A percentile compares a stretch with the other conserved stretches of the same genome.
Conservation (phyloP, 2,888 invertebrate genomes). For the Phalangium opilio region DNA sequence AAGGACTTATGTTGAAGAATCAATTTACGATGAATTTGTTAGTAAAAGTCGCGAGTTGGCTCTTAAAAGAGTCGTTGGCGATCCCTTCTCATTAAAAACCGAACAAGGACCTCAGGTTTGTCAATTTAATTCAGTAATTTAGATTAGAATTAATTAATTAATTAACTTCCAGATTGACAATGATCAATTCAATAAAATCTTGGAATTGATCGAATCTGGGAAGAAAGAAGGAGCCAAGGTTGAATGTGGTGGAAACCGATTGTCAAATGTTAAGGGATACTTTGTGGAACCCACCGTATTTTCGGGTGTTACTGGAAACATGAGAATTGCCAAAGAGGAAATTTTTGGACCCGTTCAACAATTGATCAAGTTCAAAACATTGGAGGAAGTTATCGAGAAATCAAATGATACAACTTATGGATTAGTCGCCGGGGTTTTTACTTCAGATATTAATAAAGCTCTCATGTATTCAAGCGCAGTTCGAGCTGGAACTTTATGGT, state of each 20-base stretch:
- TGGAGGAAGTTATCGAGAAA: constrained; percentile 57
- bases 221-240: constrained; percentile 31
- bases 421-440: constrained; percentile 65
- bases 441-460: constrained; percentile 60
- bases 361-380: constrained; percentile 32
- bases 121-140: no score
- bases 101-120: constrained; percentile 62
- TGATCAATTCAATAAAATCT: constrained; percentile 29
- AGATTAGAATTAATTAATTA: not conserved
- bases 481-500: constrained; percentile 34
- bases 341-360: constrained; percentile 35
- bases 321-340: constrained; percentile 31
- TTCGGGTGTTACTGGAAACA: constrained; percentile 29
- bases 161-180: constrained; percentile 26
- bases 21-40: constrained; percentile 72
- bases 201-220: constrained; percentile 29
- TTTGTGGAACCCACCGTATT: constrained; percentile 32
- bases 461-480: constrained; percentile 54
- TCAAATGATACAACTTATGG: constrained; percentile 68
- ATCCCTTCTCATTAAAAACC: constrained; percentile 51
- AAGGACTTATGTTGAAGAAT: constrained; percentile 71
- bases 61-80: constrained; percentile 53
- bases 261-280: constrained; percentile 28
- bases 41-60: constrained; percentile 53
- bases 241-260: constrained; percentile 27